Conservation (phyloP, 2,797 vertebrate genomes). For the Stomatorhinus walkeri region DNA sequence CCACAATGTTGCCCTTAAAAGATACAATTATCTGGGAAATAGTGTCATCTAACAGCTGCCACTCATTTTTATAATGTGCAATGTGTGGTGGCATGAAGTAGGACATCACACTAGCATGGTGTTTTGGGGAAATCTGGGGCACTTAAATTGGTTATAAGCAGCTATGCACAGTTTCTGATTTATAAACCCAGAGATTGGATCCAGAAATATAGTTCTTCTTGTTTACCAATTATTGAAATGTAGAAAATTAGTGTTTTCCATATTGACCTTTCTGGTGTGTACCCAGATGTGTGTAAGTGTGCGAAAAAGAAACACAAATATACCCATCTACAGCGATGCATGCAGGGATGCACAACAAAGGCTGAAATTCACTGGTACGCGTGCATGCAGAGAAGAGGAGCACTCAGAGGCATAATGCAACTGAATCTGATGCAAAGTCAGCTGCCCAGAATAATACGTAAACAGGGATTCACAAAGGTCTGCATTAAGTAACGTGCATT, state of each 20-base stretch:
- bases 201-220: not conserved
- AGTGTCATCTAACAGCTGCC: not conserved
- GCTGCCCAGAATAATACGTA: not conserved
- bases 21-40: not conserved
- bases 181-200: not conserved
- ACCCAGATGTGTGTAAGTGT: not conserved
- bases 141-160: not conserved
- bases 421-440: not conserved
- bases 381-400: not conserved
- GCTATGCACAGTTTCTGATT: not conserved
- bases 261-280: not conserved
- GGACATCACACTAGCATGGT: not conserved
- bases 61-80: not conserved
- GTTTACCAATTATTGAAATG: not conserved
- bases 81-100: not conserved
- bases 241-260: not conserved
- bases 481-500: not conserved
- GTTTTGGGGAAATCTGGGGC: not conserved
- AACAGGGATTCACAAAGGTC: not conserved
- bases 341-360: not conserved
- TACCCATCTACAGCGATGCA: not conserved
- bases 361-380: not conserved
- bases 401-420: not conserved
- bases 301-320: not conserved
- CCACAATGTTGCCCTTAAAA: not conserved